These are phyloP conservation scores for Ophion obscuratus DNA, from an alignment of 2,888 invertebrate genomes.

Conservation along the genomic window DNA sequence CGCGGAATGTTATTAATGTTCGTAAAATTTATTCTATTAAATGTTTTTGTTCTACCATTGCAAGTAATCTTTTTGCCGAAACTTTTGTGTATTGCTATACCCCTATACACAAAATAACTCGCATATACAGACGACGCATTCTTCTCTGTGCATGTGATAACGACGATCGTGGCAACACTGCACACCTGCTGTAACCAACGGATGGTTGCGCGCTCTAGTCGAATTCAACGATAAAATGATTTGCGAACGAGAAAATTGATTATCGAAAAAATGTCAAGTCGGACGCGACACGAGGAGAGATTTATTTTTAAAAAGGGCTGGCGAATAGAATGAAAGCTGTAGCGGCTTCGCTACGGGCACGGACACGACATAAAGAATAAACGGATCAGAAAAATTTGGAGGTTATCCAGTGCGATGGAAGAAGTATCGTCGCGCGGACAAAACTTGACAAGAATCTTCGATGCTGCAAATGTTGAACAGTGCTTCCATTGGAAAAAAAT, in stretches of 20 bases:
- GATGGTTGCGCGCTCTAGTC: not conserved
- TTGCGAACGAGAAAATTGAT: not conserved
- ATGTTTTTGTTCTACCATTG: too few species aligned
- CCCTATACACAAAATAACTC: too few species aligned
- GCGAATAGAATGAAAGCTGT: slow-evolving; percentile 25
- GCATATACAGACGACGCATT: too few species aligned
- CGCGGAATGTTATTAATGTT: not conserved
- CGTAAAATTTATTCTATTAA: too few species aligned
- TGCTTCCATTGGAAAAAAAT: slow-evolving; percentile 57
- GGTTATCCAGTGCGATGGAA: slow-evolving; percentile 38
- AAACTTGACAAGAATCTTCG: slow-evolving; percentile 58
- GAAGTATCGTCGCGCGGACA: slow-evolving; percentile 61
- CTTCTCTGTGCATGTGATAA: too few species aligned
- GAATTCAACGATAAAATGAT: not conserved
- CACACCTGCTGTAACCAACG: not conserved
- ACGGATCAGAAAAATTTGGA: slow-evolving; percentile 4
- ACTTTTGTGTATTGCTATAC: too few species aligned
- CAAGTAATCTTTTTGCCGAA: too few species aligned
- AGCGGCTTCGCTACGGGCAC: slow-evolving; percentile 11
- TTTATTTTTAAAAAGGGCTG: slow-evolving; percentile 42
- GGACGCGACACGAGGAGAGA: slow-evolving; percentile 14
- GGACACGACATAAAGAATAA: not conserved
- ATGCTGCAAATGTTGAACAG: slow-evolving; percentile 61
- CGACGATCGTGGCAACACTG: too few species aligned
- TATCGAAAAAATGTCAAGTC: not conserved